Evolutionary conservation across 2,797 vertebrate species (phyloP).

Genomic region (Malacoctenus gilli): DNA sequence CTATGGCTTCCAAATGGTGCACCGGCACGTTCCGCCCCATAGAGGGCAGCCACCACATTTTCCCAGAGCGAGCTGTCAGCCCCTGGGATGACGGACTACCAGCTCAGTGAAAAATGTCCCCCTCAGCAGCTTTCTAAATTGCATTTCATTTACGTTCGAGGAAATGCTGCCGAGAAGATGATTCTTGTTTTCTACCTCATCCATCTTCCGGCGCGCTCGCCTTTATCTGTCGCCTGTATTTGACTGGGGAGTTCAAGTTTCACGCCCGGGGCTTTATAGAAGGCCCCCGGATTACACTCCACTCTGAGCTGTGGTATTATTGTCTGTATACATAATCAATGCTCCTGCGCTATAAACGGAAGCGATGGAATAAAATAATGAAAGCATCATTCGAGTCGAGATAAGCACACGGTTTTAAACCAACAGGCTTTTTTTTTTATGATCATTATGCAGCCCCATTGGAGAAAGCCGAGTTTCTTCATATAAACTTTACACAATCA

Average conservation of each 20-base stretch:
- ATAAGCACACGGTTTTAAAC: constrained; percentile 6
- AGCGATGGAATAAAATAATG: constrained; percentile 17
- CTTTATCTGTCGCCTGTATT: constrained; percentile 65
- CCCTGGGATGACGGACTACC: constrained; percentile 66
- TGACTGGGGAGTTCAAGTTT: constrained; percentile 59
- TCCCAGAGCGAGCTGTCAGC: constrained; percentile 50
- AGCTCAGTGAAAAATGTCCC: constrained; percentile 63
- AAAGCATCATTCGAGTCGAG: constrained; percentile 7
- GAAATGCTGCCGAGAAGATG: constrained; percentile 65
- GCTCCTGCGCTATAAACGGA: constrained; percentile 15
- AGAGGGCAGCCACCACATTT: constrained; percentile 70
- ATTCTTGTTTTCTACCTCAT: constrained; percentile 72
- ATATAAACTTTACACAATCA: background rate
- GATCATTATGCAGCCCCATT: background rate
- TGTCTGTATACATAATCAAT: constrained; percentile 42
- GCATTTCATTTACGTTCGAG: constrained; percentile 75
- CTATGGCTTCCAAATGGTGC: constrained; percentile 33
- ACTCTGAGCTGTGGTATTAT: constrained; percentile 7
- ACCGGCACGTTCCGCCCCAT: constrained; percentile 39
- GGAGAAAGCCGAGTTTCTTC: background rate
- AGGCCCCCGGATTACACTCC: constrained; percentile 32
- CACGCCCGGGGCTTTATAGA: constrained; percentile 30
- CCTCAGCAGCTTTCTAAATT: constrained; percentile 79
- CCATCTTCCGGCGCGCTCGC: constrained; percentile 59
- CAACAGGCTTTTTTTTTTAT: background rate